These are phyloP conservation scores for Eilema depressum DNA, from an alignment of 2,888 invertebrate species.

Conservation along the genomic window DNA sequence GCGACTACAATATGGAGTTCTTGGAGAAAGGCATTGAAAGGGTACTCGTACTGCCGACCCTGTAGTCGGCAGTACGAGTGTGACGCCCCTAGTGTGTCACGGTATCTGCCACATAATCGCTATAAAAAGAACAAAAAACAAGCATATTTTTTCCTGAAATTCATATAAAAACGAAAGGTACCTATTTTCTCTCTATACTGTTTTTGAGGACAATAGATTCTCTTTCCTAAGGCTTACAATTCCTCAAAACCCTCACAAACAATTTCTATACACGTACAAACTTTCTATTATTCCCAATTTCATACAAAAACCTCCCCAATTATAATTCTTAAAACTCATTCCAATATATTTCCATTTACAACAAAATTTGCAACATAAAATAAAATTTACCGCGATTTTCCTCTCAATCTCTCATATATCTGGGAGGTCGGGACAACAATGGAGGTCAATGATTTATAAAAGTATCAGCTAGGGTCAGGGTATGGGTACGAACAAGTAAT, in stretches of 20 bases:
- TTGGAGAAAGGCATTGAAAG: no score
- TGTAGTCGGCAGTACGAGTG: no score
- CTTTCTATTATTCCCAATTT: background rate
- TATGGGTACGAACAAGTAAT: conserved; percentile 7
- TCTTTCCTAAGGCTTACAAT: background rate
- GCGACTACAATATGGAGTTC: no score
- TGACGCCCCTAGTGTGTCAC: no score
- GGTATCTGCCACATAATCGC: no score
- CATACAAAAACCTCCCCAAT: conserved; percentile 23
- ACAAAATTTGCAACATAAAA: conserved; percentile 21
- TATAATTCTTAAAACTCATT: conserved; percentile 17
- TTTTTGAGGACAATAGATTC: background rate
- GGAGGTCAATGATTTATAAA: conserved; percentile 17
- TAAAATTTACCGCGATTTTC: conserved; percentile 10
- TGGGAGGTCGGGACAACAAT: conserved; percentile 14
- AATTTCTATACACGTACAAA: background rate
- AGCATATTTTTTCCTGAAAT: no score
- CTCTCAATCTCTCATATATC: conserved; percentile 12
- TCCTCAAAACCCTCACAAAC: background rate
- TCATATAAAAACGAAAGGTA: no score
- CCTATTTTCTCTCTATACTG: background rate
- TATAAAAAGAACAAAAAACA: no score
- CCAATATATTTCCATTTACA: conserved; percentile 17
- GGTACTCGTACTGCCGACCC: no score
- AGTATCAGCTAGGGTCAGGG: conserved; percentile 12